phyloP scores from a whole-genome alignment of 2,113 vertebrate species.

The Anolis carolinensis region DNA sequence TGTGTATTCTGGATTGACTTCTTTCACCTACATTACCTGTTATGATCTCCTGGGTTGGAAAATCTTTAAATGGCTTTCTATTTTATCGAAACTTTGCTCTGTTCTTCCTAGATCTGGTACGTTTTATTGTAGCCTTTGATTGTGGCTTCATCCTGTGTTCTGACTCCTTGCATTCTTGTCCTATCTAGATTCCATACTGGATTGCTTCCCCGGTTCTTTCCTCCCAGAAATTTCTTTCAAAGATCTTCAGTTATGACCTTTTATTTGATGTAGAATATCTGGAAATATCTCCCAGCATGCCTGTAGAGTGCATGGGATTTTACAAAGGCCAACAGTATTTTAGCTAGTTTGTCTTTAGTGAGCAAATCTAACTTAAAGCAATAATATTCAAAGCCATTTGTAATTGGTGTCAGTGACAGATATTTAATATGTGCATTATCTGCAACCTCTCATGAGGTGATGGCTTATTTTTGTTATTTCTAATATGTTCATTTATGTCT shows the following conservation, averaged over 20 bases:
- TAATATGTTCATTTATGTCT: neutral
- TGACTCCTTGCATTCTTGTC: too few relatives aligned
- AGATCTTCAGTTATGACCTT: neutral
- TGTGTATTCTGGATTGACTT: too few relatives aligned
- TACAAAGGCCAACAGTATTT: neutral
- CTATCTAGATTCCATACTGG: too few relatives aligned
- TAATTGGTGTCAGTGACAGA: neutral
- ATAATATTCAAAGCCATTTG: neutral
- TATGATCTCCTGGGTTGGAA: too few relatives aligned
- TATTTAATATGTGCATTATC: neutral
- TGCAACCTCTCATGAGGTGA: neutral
- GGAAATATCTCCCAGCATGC: neutral
- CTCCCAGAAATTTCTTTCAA: too few relatives aligned
- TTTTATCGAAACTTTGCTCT: too few relatives aligned
- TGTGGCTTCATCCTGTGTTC: too few relatives aligned
- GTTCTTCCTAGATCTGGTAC: too few relatives aligned
- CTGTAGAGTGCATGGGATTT: neutral
- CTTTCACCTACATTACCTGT: too few relatives aligned
- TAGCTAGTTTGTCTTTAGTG: neutral
- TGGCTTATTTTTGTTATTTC: neutral
- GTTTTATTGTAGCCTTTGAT: too few relatives aligned
- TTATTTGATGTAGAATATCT: neutral
- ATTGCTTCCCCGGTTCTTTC: too few relatives aligned
- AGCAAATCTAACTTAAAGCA: neutral
- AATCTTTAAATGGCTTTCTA: too few relatives aligned